Conservation (phyloP, 2,888 invertebrate species). For the Melinopterus prodromus region DNA sequence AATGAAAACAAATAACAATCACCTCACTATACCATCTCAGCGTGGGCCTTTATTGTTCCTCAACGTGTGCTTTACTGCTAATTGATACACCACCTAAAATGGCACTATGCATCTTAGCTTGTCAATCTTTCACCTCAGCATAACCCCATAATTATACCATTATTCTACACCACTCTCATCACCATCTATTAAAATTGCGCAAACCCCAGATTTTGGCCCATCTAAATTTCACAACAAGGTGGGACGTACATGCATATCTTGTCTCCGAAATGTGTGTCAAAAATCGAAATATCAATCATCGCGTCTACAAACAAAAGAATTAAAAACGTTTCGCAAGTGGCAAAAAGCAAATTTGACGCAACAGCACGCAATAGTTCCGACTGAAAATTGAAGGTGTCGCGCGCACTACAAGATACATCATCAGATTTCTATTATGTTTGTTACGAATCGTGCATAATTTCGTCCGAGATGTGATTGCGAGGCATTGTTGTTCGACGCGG, state of each 20-base stretch:
- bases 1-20: not conserved
- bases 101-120: constrained; percentile 28
- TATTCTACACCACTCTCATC: no score
- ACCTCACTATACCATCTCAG: not conserved
- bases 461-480: not conserved
- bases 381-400: not conserved
- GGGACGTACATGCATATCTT: not conserved
- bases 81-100: constrained; percentile 37
- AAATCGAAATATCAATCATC: not conserved
- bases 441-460: not conserved
- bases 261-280: not conserved
- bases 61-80: constrained; percentile 34
- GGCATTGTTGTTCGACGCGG: not conserved
- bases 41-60: constrained; percentile 36
- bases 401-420: not conserved
- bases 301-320: not conserved
- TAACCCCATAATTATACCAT: constrained; percentile 10
- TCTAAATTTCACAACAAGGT: not conserved
- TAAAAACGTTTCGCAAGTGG: not conserved
- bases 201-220: constrained; percentile 10
- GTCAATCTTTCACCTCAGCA: constrained; percentile 15
- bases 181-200: constrained; percentile 7
- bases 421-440: not conserved
- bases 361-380: no score
- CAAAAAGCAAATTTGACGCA: not conserved